phyloP scores from a whole-genome alignment of 2,797 vertebrate species.

The Nannoperca obscura region DNA sequence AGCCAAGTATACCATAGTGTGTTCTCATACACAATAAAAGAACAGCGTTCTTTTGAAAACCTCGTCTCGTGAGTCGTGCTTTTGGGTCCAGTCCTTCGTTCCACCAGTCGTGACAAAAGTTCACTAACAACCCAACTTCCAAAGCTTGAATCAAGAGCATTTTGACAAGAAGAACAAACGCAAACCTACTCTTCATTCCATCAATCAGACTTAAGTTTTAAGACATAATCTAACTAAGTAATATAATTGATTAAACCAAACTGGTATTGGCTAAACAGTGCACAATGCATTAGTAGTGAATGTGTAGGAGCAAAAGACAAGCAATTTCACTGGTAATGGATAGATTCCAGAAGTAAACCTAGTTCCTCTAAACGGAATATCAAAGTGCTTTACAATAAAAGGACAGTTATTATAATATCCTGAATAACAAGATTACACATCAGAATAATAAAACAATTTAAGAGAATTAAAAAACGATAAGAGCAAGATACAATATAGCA shows the following conservation, averaged over 20 bases:
- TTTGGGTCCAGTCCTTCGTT: too few relatives aligned
- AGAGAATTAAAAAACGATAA: neutral
- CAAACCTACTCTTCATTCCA: neutral
- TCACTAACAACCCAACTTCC: constrained; percentile 26
- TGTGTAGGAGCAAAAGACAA: constrained; percentile 6
- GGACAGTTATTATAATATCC: constrained; percentile 1
- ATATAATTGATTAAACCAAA: constrained; percentile 17
- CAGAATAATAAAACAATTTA: neutral
- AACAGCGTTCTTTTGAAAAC: too few relatives aligned
- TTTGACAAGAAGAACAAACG: neutral
- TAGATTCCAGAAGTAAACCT: neutral
- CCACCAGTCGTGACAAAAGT: too few relatives aligned
- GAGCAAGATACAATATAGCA: neutral
- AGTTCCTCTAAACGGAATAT: neutral
- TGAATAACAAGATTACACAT: neutral
- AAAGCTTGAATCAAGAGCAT: constrained; percentile 18
- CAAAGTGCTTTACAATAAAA: neutral
- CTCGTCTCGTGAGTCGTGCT: too few relatives aligned
- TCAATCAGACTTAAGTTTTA: constrained; percentile 1
- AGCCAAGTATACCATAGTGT: too few relatives aligned
- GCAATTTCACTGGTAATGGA: constrained; percentile 2
- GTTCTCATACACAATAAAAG: too few relatives aligned
- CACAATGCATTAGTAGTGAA: constrained; percentile 3
- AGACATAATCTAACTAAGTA: constrained; percentile 7
- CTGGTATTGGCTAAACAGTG: neutral